These are phyloP conservation scores for Camarhynchus parvulus DNA, from an alignment of 2,113 vertebrate genomes.

Conservation along the genomic window DNA sequence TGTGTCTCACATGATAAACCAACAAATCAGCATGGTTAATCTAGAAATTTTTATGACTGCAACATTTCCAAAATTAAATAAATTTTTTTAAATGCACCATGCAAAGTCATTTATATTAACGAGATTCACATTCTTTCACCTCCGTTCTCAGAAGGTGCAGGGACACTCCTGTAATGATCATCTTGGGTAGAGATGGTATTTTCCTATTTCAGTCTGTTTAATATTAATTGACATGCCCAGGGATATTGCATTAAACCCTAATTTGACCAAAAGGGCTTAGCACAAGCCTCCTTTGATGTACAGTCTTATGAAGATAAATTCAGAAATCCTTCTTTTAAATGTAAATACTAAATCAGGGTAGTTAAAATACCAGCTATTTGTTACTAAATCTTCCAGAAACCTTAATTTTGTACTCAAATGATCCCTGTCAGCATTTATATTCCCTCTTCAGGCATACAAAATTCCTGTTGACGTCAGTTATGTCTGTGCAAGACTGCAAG, in stretches of 20 bases:
- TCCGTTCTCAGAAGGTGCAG: background rate
- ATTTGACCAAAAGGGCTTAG: conserved; percentile 52
- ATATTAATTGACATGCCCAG: conserved; percentile 40
- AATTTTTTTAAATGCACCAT: background rate
- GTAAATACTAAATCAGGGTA: conserved; percentile 7
- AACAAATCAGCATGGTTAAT: background rate
- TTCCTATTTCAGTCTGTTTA: background rate
- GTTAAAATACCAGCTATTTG: conserved; percentile 15
- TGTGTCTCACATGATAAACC: background rate
- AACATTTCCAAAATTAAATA: background rate
- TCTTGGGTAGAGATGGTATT: background rate
- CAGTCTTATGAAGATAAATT: conserved; percentile 7
- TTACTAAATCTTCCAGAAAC: conserved; percentile 24
- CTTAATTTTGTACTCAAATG: conserved; percentile 12
- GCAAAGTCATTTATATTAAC: background rate
- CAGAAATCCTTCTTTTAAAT: conserved; percentile 50
- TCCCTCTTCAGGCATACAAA: conserved; percentile 18
- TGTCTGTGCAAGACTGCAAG: background rate
- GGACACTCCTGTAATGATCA: background rate
- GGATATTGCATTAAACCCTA: conserved; percentile 43
- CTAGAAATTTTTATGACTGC: background rate
- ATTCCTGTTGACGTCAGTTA: conserved; percentile 38
- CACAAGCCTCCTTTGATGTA: conserved; percentile 58
- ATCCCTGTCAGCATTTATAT: conserved; percentile 21
- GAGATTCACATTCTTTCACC: background rate